phyloP scores from a whole-genome alignment of 2,888 invertebrate genomes.

The Luperina testacea region DNA sequence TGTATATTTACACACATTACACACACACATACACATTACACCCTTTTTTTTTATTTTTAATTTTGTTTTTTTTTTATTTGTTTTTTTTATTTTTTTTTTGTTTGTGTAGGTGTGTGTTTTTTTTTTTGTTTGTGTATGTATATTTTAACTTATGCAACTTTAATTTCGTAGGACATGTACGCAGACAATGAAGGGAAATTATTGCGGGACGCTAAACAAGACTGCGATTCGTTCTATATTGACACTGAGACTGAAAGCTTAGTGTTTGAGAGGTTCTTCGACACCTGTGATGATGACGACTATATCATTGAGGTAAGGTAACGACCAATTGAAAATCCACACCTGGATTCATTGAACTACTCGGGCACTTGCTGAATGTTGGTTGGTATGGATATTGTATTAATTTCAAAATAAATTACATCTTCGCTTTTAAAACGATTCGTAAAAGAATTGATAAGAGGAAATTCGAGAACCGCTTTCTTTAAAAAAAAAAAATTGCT shows the following conservation, averaged over 20 bases:
- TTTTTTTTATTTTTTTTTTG: too few species aligned
- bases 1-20: too few species aligned
- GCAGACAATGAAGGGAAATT: slow-evolving; percentile 92
- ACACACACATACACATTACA: too few species aligned
- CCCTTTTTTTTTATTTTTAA: too few species aligned
- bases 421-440: not conserved
- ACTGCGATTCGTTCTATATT: slow-evolving; percentile 92
- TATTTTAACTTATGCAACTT: not conserved
- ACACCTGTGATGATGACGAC: slow-evolving; percentile 96
- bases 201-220: slow-evolving; percentile 92
- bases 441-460: not conserved
- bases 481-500: too few species aligned
- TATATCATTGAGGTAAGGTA: slow-evolving; percentile 93
- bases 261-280: slow-evolving; percentile 94
- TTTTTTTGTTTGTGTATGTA: too few species aligned
- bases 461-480: not conserved
- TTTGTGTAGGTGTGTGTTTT: too few species aligned
- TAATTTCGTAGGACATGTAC: slow-evolving; percentile 92
- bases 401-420: not conserved
- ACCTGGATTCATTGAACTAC: not conserved
- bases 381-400: not conserved
- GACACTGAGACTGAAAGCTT: slow-evolving; percentile 92
- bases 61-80: too few species aligned
- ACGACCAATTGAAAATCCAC: not conserved
- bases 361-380: not conserved